Percentiles rank a stretch among this genome's conserved stretches.
Evolutionary conservation across 2,113 vertebrate genomes (phyloP).

Genomic region (Odontesthes bonariensis): DNA sequence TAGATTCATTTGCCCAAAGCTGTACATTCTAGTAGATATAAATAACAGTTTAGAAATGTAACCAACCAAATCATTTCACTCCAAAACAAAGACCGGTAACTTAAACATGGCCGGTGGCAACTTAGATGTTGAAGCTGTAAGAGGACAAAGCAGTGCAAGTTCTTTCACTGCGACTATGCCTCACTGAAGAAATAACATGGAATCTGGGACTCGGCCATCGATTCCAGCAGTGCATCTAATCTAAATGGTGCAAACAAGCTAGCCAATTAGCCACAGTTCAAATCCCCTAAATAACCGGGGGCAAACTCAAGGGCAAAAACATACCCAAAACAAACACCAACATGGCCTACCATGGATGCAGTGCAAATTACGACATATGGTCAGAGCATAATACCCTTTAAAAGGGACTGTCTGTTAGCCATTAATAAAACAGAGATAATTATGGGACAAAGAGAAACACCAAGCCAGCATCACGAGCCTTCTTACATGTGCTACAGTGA

Average conservation of each 20-base stretch:
- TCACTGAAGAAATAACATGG: conserved; percentile 69
- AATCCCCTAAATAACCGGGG: conserved; percentile 73
- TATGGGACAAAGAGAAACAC: conserved; percentile 52
- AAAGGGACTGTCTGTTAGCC: conserved; percentile 44
- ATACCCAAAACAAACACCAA: conserved; percentile 74
- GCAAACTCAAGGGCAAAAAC: conserved; percentile 71
- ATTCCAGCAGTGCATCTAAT: conserved; percentile 80
- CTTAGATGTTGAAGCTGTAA: neutral
- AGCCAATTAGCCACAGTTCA: conserved; percentile 78
- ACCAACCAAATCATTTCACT: conserved; percentile 6
- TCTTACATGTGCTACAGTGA: conserved; percentile 61
- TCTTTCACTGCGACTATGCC: conserved; percentile 46
- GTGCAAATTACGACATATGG: conserved; percentile 68
- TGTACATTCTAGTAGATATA: neutral
- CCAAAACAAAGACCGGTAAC: neutral
- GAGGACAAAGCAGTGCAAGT: conserved; percentile 24
- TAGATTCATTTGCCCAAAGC: neutral
- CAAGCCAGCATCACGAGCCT: conserved; percentile 41
- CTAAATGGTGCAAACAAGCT: conserved; percentile 70
- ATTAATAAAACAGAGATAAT: conserved; percentile 55
- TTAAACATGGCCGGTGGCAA: neutral
- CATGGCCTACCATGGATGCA: conserved; percentile 67
- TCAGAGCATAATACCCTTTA: conserved; percentile 49
- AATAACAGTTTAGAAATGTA: neutral
- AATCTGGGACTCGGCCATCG: conserved; percentile 65